phyloP scores from a whole-genome alignment of 2,888 invertebrate species.

The Pollenia amentaria region DNA sequence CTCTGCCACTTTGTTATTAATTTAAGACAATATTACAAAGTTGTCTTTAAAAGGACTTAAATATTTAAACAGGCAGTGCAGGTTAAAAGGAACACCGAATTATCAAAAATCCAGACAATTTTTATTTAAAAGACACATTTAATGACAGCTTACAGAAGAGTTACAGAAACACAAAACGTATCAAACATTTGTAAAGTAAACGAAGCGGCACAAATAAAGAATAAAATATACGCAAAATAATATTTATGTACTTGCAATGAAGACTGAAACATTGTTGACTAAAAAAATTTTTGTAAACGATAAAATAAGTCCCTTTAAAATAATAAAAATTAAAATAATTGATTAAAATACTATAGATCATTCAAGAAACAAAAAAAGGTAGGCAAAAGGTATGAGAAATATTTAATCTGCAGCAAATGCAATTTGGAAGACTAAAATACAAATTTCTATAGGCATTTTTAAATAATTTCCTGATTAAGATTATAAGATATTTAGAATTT shows the following conservation, averaged over 20 bases:
- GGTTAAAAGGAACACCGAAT: slow-evolving; percentile 62
- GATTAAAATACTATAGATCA: slow-evolving; percentile 56
- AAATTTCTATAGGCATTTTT: too few species aligned
- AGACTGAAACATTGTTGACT: slow-evolving; percentile 22
- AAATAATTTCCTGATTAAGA: too few species aligned
- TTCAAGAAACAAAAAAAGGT: not conserved
- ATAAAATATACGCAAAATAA: not conserved
- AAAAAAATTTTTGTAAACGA: slow-evolving; percentile 33
- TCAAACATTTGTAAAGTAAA: slow-evolving; percentile 32
- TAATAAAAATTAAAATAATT: slow-evolving; percentile 28
- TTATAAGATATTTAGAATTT: too few species aligned
- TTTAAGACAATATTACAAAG: slow-evolving; percentile 47
- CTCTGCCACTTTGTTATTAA: slow-evolving; percentile 54
- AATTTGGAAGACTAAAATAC: slow-evolving; percentile 5
- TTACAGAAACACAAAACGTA: slow-evolving; percentile 27
- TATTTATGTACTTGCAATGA: slow-evolving; percentile 20
- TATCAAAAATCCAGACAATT: slow-evolving; percentile 55
- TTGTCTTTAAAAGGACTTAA: slow-evolving; percentile 26
- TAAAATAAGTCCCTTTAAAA: slow-evolving; percentile 17
- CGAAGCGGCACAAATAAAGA: slow-evolving; percentile 33
- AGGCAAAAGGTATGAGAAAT: not conserved
- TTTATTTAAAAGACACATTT: slow-evolving; percentile 65
- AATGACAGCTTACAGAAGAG: slow-evolving; percentile 66
- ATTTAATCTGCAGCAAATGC: slow-evolving; percentile 20
- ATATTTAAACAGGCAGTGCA: not conserved